Evolutionary conservation across 2,113 vertebrate genomes (phyloP).

Genomic region (Archocentrus centrarchus): DNA sequence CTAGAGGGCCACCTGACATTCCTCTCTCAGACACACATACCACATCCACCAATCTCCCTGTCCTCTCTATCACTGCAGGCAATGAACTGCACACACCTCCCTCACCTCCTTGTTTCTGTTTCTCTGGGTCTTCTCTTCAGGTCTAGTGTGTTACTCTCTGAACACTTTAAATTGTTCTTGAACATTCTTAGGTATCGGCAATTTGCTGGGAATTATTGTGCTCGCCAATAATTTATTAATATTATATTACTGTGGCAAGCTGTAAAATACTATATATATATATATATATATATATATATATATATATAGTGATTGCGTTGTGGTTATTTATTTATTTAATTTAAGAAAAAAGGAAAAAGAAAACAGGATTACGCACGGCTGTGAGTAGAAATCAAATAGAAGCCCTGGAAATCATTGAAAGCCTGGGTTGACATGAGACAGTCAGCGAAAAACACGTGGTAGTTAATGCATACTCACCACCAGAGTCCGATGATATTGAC

Average conservation of each 20-base stretch:
- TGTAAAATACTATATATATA: too few species aligned
- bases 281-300: too few species aligned
- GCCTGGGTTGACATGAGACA: neutral
- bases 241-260: neutral
- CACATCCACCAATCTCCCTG: conserved; percentile 31
- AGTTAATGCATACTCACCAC: conserved; percentile 86
- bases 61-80: conserved; percentile 63
- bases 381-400: neutral
- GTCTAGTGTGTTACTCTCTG: neutral
- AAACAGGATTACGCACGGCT: neutral
- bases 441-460: conserved; percentile 54
- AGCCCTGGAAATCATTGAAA: neutral
- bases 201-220: neutral
- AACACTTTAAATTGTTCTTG: neutral
- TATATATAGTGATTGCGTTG: neutral
- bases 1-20: conserved; percentile 85
- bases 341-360: neutral
- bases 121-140: neutral
- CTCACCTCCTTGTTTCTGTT: conserved; percentile 23
- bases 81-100: conserved; percentile 52
- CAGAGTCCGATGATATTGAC: conserved; percentile 95
- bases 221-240: neutral
- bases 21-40: conserved; percentile 65
- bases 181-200: neutral
- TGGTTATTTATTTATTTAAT: neutral